Base-by-base conservation (phyloP, 2,113 vertebrate species). In the Arenaria interpres region DNA sequence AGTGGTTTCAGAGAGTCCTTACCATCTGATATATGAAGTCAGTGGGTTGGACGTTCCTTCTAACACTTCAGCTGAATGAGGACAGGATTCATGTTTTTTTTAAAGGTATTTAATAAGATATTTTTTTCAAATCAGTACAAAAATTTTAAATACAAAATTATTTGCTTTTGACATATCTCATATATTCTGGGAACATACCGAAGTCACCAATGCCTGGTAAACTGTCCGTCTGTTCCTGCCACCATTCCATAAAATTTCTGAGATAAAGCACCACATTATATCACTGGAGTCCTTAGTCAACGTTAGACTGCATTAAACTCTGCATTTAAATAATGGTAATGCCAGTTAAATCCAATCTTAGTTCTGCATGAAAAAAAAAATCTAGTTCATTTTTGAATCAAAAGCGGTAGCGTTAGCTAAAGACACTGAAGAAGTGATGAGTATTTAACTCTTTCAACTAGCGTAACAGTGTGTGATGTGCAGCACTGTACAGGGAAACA, bases 101-200 rank as follows among this genome's bases (percentile, higher is more conserved):
- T 75, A 95, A 98, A 98, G 97, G 92, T 98, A 98, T 98, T 98
- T 98, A 98, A 98, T 98, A 98, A 97, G 97, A 95, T 93, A 93
- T 90, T 98, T 97, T 96, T 97, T 97, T 96, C 96, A 98, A 98
- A 98, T 98, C 97, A 98, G 96, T 98, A 98, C 98, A 98, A 98
- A 98, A 98, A 97, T 95, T 98, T 98, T 98, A 98, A 98, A 98
- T 98, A 98, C 98, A 98, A 98, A 98, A 97, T 98, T 97, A 98
- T 98, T 98, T 98, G 94, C 95, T 97, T 96, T 98, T 97, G 97
- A 98, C 95, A 92, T 97, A 86, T 97, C 96, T 98, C 93, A 93
- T 93, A 95, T 96, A 82, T 97, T 95, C 92, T 97, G 96, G 97
- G 95, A 98, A 97, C 97, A 97, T 84, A 91, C 94, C 32, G 54